These are phyloP conservation scores for Alloplasta piceator DNA, from an alignment of 2,888 invertebrate genomes.

Conservation along the genomic window DNA sequence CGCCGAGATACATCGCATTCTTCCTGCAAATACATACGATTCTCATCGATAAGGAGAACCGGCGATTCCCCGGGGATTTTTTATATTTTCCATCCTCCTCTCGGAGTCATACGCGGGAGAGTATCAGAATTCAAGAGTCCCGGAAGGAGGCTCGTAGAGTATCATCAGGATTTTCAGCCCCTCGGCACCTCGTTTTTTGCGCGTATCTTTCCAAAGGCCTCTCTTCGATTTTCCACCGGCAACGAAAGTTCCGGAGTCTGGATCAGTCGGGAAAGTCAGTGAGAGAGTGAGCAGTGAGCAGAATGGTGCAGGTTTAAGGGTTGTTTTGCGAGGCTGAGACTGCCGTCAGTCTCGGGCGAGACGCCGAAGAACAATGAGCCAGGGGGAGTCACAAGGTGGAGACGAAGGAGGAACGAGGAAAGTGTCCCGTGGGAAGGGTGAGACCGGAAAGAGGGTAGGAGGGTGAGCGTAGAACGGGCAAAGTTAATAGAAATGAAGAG, in stretches of 20 bases:
- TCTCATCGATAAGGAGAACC: constrained; percentile 39
- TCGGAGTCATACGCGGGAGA: neutral
- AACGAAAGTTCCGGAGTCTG: no score
- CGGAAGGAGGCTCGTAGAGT: constrained; percentile 28
- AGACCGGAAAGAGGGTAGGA: constrained; percentile 31
- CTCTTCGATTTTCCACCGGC: no score
- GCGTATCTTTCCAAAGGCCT: neutral
- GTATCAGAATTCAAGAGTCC: constrained; percentile 40
- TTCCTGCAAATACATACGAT: constrained; percentile 30
- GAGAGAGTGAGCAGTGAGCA: no score
- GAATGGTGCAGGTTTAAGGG: no score
- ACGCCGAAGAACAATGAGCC: constrained; percentile 74
- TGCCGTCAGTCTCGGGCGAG: constrained; percentile 25
- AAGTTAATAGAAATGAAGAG: constrained; percentile 80
- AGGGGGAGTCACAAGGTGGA: constrained; percentile 60
- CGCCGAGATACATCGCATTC: constrained; percentile 30
- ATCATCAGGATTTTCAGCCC: constrained; percentile 29
- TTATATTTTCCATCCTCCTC: constrained; percentile 11
- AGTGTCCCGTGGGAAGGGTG: constrained; percentile 52
- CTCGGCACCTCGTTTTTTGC: constrained; percentile 20
- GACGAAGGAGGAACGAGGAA: constrained; percentile 61
- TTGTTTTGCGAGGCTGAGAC: constrained; percentile 53
- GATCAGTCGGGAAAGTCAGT: no score
- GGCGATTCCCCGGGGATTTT: constrained; percentile 19
- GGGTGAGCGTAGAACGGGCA: constrained; percentile 64